These are phyloP conservation scores for Tragelaphus scriptus DNA, from an alignment of 2,113 vertebrate species.

Conservation along the genomic window DNA sequence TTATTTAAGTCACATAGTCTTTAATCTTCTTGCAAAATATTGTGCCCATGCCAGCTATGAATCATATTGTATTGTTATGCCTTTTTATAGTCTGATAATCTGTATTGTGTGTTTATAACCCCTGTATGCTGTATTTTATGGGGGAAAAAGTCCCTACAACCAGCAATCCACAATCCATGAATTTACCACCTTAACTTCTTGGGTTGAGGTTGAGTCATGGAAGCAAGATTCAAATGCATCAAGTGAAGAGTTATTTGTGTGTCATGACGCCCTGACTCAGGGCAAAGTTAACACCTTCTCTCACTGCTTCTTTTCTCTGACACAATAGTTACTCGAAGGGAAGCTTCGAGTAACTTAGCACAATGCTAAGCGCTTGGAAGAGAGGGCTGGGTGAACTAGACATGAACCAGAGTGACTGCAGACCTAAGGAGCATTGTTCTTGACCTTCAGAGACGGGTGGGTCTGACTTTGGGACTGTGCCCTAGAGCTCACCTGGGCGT, in stretches of 20 bases:
- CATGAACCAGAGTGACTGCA: neutral
- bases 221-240: neutral
- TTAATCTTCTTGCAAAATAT: slow-evolving; percentile 72
- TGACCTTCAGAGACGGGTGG: neutral
- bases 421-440: neutral
- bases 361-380: neutral
- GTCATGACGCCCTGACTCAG: fast-evolving
- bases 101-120: slow-evolving; percentile 74
- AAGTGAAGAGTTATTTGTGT: neutral
- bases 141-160: neutral
- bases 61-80: slow-evolving; percentile 66
- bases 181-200: slow-evolving; percentile 46
- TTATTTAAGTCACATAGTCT: slow-evolving; percentile 72
- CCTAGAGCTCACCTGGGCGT: neutral
- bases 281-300: neutral
- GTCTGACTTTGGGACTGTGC: neutral
- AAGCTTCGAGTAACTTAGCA: neutral
- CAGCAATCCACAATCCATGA: slow-evolving; percentile 39
- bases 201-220: neutral
- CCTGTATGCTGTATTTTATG: slow-evolving; percentile 65
- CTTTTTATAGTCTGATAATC: slow-evolving; percentile 72
- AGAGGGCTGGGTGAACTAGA: neutral
- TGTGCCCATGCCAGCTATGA: slow-evolving; percentile 66
- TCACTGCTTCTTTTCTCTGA: neutral
- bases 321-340: fast-evolving